These are phyloP conservation scores for Ladona fulva DNA, from an alignment of 1,140 invertebrate genomes.

Conservation along the genomic window DNA sequence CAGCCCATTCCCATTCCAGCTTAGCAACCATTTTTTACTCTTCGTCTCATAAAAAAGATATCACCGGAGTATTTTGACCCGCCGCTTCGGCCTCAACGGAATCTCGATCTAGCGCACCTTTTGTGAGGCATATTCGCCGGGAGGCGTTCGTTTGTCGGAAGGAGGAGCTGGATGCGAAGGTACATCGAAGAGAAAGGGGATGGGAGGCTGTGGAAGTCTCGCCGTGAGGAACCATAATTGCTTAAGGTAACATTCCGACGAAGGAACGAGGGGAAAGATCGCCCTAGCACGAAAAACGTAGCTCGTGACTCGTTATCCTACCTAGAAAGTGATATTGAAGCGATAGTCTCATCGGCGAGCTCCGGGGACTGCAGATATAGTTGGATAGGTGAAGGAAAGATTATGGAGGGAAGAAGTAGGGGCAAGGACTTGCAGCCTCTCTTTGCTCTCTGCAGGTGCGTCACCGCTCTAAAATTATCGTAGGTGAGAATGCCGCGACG, in stretches of 20 bases:
- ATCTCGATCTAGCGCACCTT: not conserved
- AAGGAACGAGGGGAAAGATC: not conserved
- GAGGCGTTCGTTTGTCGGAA: not conserved
- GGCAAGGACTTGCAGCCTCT: not conserved
- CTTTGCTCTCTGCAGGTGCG: not conserved
- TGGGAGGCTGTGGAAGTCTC: not conserved
- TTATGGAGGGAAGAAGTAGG: not conserved
- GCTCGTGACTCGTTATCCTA: not conserved
- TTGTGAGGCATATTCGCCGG: not conserved
- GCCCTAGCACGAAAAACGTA: not conserved
- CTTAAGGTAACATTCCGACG: not conserved
- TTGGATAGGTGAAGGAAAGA: not conserved
- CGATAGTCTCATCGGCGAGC: not conserved
- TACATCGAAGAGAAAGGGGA: not conserved
- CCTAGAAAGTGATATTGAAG: not conserved
- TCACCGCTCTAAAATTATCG: conserved; percentile 1
- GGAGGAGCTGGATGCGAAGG: not conserved
- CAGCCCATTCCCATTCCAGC: not conserved
- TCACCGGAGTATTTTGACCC: not conserved
- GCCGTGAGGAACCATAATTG: not conserved
- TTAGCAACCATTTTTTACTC: not conserved
- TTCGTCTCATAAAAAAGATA: not conserved
- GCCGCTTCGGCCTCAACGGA: not conserved
- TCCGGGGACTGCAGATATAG: not conserved
- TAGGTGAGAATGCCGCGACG: not conserved